These are phyloP conservation scores for Heptranchias perlo DNA, from an alignment of 2,113 vertebrate genomes.

Conservation along the genomic window DNA sequence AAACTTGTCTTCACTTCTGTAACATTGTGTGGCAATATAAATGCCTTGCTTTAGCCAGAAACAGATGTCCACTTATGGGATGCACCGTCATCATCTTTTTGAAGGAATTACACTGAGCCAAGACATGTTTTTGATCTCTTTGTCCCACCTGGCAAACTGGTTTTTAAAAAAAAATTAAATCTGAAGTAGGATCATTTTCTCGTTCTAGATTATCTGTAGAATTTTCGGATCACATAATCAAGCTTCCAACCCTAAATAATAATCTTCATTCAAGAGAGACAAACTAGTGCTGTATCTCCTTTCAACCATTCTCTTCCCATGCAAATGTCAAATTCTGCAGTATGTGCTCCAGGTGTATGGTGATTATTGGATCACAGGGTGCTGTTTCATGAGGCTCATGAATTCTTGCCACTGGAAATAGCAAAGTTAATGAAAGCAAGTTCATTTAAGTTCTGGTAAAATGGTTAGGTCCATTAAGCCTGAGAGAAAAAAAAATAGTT, in stretches of 20 bases:
- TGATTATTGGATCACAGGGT: neutral
- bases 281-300: neutral
- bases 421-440: slow-evolving; percentile 13
- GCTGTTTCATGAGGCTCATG: neutral
- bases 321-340: neutral
- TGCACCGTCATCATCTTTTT: neutral
- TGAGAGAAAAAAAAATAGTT: neutral
- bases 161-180: neutral
- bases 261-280: neutral
- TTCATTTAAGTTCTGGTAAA: slow-evolving; percentile 13
- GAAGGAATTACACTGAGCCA: neutral
- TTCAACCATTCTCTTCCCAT: neutral
- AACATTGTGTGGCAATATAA: neutral
- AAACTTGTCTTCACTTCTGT: neutral
- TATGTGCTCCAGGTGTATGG: neutral
- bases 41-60: slow-evolving; percentile 1
- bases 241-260: neutral
- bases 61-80: neutral
- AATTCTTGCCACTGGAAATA: slow-evolving; percentile 4
- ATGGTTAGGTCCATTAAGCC: neutral
- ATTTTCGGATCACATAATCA: neutral
- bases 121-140: neutral
- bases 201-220: neutral
- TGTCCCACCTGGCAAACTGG: neutral
- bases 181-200: neutral